A percentile compares a stretch with the other conserved stretches of the same genome.
Conservation (phyloP, 2,888 invertebrate genomes). For the Lydus trimaculatus region DNA sequence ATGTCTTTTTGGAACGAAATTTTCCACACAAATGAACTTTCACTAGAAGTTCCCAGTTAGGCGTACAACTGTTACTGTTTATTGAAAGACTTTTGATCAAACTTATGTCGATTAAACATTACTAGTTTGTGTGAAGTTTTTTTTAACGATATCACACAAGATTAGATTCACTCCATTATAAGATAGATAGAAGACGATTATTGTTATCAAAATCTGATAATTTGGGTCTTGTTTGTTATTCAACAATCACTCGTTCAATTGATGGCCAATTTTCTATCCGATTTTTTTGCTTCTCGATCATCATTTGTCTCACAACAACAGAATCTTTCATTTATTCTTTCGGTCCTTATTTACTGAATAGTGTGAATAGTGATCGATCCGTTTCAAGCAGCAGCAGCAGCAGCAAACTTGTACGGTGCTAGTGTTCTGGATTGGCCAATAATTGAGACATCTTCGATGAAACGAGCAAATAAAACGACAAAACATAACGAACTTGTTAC, state of each 20-base stretch:
- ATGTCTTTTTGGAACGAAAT: not conserved
- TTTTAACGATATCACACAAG: no score
- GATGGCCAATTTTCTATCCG: constrained; percentile 30
- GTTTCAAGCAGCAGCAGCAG: constrained; percentile 14
- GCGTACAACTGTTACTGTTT: not conserved
- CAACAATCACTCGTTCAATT: no score
- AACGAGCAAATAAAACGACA: constrained; percentile 22
- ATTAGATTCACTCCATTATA: no score
- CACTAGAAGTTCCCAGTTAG: not conserved
- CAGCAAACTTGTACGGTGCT: constrained; percentile 14
- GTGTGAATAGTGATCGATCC: constrained; percentile 26
- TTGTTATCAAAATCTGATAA: no score
- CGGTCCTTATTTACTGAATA: constrained; percentile 16
- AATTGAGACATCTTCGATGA: constrained; percentile 27
- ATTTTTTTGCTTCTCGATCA: constrained; percentile 24
- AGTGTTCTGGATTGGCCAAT: constrained; percentile 26
- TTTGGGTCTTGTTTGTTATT: no score
- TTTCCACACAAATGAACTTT: not conserved
- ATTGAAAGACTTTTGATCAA: not conserved
- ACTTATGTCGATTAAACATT: not conserved
- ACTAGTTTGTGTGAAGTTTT: not conserved
- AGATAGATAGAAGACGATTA: no score
- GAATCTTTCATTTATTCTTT: constrained; percentile 25
- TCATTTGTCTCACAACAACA: constrained; percentile 27
- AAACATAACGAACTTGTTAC: constrained; percentile 33